Evolutionary conservation across 2,888 invertebrate genomes (phyloP), one percentile per base, ranked within the genome.

Genomic region (Metellina segmentata): DNA sequence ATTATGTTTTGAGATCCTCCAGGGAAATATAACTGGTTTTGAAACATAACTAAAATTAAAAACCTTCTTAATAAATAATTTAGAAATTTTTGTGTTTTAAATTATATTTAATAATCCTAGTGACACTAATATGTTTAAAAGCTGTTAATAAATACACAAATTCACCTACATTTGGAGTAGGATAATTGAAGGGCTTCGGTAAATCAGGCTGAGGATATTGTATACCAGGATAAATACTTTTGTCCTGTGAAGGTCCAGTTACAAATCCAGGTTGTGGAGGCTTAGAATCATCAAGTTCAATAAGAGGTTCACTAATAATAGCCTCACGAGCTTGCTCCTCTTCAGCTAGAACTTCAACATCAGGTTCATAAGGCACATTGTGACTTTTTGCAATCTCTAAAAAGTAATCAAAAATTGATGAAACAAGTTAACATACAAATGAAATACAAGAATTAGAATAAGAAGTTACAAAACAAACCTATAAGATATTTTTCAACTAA

Each of bases 381-480:
- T 98, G 99, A 94, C 97, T 98, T 95, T 97, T 98, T 0, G 99
- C 98, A 94, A 99, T 99, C 95, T 99, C 99, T 94, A 99, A 97
- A 94, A 99, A 95, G 96, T 97, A 96, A 81, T 94, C 94, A 78
- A 85, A 93, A 85, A 92, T 52, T 70, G 13, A 8, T 53, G 13
- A 78, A 89, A 5, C 13, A 49, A 75, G 74, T 34, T 70, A 20
- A 81, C 51, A 34, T 9, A 49, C 51, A 16, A 0, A 83, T 16
- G 61, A 51, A 20, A 13, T 16, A 77, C 69, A n/a, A 16, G 48
- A 48, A 9, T 16, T 72, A 88, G 53, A 89, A 34, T 11, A 7
- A 0, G 9, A 61, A 61, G 0, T 61, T 61, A 1, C 9, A 72
- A 72, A n/a, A 81, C n/a, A 77, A 51, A 93, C 93, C 93, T 87